These are phyloP conservation scores for Sisor rabdophorus DNA, from an alignment of 2,113 vertebrate species.

Conservation along the genomic window DNA sequence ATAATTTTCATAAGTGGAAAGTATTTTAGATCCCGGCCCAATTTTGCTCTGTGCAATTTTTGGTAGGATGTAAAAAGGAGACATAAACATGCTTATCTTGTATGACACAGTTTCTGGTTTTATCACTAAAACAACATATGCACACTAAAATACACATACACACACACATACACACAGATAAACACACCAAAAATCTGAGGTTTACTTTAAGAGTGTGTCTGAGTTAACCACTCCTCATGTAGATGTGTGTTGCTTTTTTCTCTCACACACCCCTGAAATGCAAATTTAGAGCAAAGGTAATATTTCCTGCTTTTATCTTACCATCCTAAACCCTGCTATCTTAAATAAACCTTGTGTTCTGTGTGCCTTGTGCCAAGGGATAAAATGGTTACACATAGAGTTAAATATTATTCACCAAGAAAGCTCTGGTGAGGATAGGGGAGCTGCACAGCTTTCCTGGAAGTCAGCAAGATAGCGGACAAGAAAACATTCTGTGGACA, in stretches of 20 bases:
- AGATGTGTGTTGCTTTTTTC: neutral
- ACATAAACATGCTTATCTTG: neutral
- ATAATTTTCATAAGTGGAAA: neutral
- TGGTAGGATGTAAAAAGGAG: neutral
- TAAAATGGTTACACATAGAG: constrained; percentile 5
- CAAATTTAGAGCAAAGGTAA: constrained; percentile 33
- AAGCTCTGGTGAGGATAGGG: neutral
- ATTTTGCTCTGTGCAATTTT: neutral
- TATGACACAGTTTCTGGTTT: neutral
- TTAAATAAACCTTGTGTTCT: constrained; percentile 49
- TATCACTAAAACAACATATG: neutral
- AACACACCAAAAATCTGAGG: neutral
- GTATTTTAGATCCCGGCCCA: neutral
- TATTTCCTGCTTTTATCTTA: constrained; percentile 44
- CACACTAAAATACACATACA: neutral
- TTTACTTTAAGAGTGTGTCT: constrained; percentile 9
- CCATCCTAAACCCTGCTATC: constrained; percentile 45
- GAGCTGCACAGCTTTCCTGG: constrained; percentile 37
- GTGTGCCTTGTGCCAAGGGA: constrained; percentile 9
- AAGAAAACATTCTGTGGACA: constrained; percentile 27
- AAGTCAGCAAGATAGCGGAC: constrained; percentile 33
- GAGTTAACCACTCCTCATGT: constrained; percentile 7
- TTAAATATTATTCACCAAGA: constrained; percentile 41
- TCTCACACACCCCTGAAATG: constrained; percentile 15
- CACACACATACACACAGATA: constrained; percentile 18